These are phyloP conservation scores for Sussaba pulchella DNA, from an alignment of 2,888 invertebrate genomes.

Conservation along the genomic window DNA sequence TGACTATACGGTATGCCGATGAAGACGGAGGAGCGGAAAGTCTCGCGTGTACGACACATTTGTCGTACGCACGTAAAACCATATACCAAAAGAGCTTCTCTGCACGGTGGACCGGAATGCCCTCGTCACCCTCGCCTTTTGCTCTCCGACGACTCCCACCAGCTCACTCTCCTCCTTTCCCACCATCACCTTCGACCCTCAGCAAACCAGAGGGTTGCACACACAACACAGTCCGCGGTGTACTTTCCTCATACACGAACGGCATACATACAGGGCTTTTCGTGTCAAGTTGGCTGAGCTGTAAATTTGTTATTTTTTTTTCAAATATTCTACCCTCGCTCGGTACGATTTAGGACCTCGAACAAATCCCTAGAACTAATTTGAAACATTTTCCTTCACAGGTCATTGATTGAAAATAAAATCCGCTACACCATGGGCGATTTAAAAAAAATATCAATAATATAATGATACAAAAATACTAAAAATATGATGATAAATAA, in stretches of 20 bases:
- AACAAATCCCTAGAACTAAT: too few relatives aligned
- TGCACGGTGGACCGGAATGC: slow-evolving; percentile 42
- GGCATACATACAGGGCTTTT: slow-evolving; percentile 3
- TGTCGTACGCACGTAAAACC: slow-evolving; percentile 20
- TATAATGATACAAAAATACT: too few relatives aligned
- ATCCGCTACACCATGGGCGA: too few relatives aligned
- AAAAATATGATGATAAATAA: too few relatives aligned
- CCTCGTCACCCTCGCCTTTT: slow-evolving; percentile 56
- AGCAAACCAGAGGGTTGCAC: slow-evolving; percentile 22
- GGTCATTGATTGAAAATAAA: too few relatives aligned
- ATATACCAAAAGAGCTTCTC: background rate
- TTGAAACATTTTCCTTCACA: too few relatives aligned
- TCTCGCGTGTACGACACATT: slow-evolving; percentile 44
- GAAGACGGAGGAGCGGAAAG: slow-evolving; percentile 25
- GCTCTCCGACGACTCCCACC: slow-evolving; percentile 33
- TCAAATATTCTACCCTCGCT: background rate
- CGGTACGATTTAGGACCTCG: background rate
- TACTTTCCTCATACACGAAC: slow-evolving; percentile 5
- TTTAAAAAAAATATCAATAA: too few relatives aligned
- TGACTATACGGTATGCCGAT: slow-evolving; percentile 29
- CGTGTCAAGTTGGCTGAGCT: background rate
- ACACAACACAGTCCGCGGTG: background rate
- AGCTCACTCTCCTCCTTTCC: too few relatives aligned
- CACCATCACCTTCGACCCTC: slow-evolving; percentile 60
- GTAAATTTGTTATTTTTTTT: background rate